These are phyloP conservation scores for Thera obeliscata DNA, from an alignment of 2,888 invertebrate genomes.

Conservation along the genomic window DNA sequence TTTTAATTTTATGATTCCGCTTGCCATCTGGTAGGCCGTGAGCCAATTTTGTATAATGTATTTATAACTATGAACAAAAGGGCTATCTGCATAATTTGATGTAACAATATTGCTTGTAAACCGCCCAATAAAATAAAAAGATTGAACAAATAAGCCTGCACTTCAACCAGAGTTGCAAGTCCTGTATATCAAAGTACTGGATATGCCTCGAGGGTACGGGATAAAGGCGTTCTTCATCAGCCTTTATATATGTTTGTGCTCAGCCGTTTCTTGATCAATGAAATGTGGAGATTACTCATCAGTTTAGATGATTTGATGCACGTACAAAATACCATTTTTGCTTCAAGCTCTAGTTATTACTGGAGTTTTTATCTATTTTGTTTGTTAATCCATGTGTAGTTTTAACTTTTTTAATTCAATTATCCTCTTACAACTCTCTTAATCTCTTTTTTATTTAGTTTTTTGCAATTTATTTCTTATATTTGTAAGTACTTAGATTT, in stretches of 20 bases:
- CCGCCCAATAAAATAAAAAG: slow-evolving; percentile 8
- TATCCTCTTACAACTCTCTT: too few relatives aligned
- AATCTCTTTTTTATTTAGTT: too few relatives aligned
- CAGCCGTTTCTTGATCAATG: slow-evolving; percentile 26
- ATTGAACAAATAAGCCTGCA: slow-evolving; percentile 14
- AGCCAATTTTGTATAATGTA: slow-evolving; percentile 20
- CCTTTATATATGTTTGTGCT: slow-evolving; percentile 19
- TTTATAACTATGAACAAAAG: slow-evolving; percentile 10
- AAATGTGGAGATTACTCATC: slow-evolving; percentile 27
- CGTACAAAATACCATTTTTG: neutral
- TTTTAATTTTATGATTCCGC: slow-evolving; percentile 30
- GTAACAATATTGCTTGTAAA: slow-evolving; percentile 12
- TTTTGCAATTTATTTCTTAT: too few relatives aligned
- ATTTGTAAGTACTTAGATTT: too few relatives aligned
- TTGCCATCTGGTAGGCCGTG: slow-evolving; percentile 28
- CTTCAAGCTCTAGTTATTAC: too few relatives aligned
- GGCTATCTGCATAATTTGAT: slow-evolving; percentile 17
- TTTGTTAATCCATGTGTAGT: too few relatives aligned
- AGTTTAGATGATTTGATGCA: slow-evolving; percentile 20
- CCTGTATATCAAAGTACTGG: slow-evolving; percentile 8
- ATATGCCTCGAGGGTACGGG: slow-evolving; percentile 24
- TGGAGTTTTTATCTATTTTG: too few relatives aligned
- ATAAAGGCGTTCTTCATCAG: slow-evolving; percentile 26
- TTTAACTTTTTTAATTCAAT: too few relatives aligned
- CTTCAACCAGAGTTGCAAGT: slow-evolving; percentile 12